Base-by-base conservation (phyloP, 2,797 vertebrate genomes). In the Chelon auratus region DNA sequence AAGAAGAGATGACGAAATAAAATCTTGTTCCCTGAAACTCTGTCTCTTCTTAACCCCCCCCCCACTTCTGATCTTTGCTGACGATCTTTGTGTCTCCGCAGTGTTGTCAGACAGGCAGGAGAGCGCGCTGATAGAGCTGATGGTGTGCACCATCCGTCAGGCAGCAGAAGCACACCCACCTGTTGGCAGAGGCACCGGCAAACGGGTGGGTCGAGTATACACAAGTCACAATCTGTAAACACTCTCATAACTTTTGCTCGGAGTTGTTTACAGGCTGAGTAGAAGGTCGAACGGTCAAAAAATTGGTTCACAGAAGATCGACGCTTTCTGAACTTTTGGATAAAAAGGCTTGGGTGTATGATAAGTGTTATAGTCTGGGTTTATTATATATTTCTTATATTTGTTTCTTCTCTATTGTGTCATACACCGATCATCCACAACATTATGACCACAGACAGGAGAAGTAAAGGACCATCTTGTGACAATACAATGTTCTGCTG, bases 161-260 rank as follows among this genome's bases (percentile, higher is more conserved):
- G 97, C 97, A 7, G 98, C 98, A 3, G 98, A 99, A 91, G 98
- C 98, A 0, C 98, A 99, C 79, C 98, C 98, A 18, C 98, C 98
- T 13, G 98, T 99, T 9, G 98, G 98, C 92, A 96, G 98, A 85
- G 98, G 98, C 87, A 99, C 98, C 0, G 97, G 98, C 83, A 99
- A 99, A 86, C 94, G 97, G 91, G 98, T 98, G 93, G 84, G 96
- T 71, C 26, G 14, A 17, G 9, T 11, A 7, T 5, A 40, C 40
- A 52, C 52, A 17, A 39, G 3, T 17, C 12, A 18, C 5, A 43
- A 9, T 14, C 3, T 17, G 11, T 30, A 26, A 20, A 1, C 9
- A 24, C 13, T 63, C 18, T 39, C 20, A 13, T 9, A 18, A 17
- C 45, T 48, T 9, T 20, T 33, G 7, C 30, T 1, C 30, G 7